phyloP scores from a whole-genome alignment of 2,113 vertebrate genomes.

The Menura novaehollandiae region DNA sequence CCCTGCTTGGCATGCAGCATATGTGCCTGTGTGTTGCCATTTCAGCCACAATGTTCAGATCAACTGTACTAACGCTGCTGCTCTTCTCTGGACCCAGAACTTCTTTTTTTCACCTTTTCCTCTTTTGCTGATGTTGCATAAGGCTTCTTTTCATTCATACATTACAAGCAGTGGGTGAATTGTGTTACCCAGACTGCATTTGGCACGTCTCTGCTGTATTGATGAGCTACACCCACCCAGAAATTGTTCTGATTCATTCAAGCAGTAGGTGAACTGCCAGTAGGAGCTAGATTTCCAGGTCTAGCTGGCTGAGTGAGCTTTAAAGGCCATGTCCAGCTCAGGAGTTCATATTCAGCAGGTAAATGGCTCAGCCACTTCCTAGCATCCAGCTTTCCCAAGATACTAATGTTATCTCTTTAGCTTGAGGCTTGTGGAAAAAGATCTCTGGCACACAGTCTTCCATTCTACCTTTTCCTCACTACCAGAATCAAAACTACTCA shows the following conservation, averaged over 20 bases:
- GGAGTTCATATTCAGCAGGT: not conserved
- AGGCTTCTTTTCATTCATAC: not conserved
- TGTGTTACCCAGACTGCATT: not conserved
- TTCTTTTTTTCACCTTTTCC: not conserved
- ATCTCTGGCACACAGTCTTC: not conserved
- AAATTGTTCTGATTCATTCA: constrained; percentile 24
- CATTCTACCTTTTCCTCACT: not conserved
- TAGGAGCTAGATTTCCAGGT: not conserved
- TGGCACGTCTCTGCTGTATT: not conserved
- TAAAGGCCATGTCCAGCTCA: not conserved
- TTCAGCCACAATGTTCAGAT: not conserved
- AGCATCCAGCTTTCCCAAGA: not conserved
- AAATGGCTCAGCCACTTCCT: not conserved
- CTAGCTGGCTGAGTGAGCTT: not conserved
- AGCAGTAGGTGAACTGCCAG: not conserved
- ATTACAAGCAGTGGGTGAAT: not conserved
- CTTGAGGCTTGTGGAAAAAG: not conserved
- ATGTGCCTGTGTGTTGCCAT: not conserved
- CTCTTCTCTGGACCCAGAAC: not conserved
- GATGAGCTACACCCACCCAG: not conserved
- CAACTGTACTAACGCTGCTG: not conserved
- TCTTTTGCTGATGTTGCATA: not conserved
- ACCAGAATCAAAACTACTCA: not conserved
- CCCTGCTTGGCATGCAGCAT: not conserved
- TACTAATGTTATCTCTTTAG: not conserved